Percentiles rank a stretch among this genome's conserved stretches.
These are phyloP conservation scores for Rapana venosa DNA, from an alignment of 2,888 invertebrate genomes.

Conservation along the genomic window DNA sequence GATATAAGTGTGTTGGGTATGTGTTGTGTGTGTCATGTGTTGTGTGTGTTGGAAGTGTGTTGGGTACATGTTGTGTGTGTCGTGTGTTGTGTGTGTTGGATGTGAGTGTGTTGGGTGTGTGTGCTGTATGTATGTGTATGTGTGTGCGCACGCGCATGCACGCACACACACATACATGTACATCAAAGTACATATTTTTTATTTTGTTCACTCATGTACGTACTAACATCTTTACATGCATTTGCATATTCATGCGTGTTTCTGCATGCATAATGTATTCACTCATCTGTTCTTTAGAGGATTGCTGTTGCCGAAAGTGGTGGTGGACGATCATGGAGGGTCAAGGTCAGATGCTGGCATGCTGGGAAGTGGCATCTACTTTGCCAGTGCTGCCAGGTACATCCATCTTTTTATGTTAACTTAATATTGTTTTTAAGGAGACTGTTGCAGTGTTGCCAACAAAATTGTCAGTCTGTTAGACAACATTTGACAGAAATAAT, in stretches of 20 bases:
- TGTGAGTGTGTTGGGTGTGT: too few relatives aligned
- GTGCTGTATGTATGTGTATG: neutral
- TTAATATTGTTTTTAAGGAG: too few relatives aligned
- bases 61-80: too few relatives aligned
- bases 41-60: too few relatives aligned
- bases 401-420: neutral
- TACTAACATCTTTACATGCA: neutral
- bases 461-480: too few relatives aligned
- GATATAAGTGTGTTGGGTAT: too few relatives aligned
- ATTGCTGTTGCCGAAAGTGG: conserved; percentile 72
- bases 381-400: conserved; percentile 74
- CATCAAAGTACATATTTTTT: neutral
- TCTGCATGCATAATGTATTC: neutral
- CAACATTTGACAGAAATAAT: too few relatives aligned
- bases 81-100: too few relatives aligned
- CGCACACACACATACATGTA: neutral
- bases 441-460: too few relatives aligned
- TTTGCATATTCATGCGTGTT: neutral
- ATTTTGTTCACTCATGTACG: neutral
- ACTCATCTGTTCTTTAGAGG: conserved; percentile 64
- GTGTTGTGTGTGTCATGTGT: too few relatives aligned
- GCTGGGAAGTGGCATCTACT: conserved; percentile 77
- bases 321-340: conserved; percentile 77
- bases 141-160: neutral
- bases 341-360: conserved; percentile 75